Conservation (phyloP, 1,140 invertebrate genomes). For the Cydia pomonella region DNA sequence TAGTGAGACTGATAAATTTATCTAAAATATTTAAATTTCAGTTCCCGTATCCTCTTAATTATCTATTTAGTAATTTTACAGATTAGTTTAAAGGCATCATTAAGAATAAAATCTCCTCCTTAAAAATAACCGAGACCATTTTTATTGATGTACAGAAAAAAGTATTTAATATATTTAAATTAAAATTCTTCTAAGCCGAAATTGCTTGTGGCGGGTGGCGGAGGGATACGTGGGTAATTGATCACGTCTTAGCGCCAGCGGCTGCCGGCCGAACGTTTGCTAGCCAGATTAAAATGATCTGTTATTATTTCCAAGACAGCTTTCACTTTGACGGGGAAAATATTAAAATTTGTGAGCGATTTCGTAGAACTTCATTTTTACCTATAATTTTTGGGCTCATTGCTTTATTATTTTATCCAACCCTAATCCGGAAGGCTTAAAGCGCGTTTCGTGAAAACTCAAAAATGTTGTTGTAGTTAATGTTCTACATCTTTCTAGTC, state of each 20-base stretch:
- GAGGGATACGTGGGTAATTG: constrained; percentile 50
- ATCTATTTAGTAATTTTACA: too few relatives aligned
- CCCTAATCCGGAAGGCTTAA: background rate
- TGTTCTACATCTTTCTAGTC: too few relatives aligned
- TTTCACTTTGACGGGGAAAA: constrained; percentile 41
- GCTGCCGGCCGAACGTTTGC: constrained; percentile 33
- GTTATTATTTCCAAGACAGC: constrained; percentile 51
- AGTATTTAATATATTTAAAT: constrained; percentile 25
- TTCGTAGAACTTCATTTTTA: background rate
- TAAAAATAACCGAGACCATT: too few relatives aligned
- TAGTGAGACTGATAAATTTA: too few relatives aligned
- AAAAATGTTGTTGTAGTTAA: too few relatives aligned
- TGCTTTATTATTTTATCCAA: background rate
- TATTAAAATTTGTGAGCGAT: constrained; percentile 33
- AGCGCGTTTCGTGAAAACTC: too few relatives aligned
- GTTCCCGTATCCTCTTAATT: too few relatives aligned
- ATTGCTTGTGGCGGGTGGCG: constrained; percentile 22
- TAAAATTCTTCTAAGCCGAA: constrained; percentile 20
- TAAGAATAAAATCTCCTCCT: too few relatives aligned
- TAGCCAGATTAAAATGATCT: constrained; percentile 52
- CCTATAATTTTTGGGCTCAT: background rate
- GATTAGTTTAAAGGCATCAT: too few relatives aligned
- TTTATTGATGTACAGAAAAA: background rate
- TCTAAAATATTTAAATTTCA: too few relatives aligned
- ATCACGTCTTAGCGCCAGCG: constrained; percentile 49